Evolutionary conservation across 2,797 vertebrate species (phyloP), one percentile per base, ranked within the genome.

Genomic region (Xiphophorus birchmanni): DNA sequence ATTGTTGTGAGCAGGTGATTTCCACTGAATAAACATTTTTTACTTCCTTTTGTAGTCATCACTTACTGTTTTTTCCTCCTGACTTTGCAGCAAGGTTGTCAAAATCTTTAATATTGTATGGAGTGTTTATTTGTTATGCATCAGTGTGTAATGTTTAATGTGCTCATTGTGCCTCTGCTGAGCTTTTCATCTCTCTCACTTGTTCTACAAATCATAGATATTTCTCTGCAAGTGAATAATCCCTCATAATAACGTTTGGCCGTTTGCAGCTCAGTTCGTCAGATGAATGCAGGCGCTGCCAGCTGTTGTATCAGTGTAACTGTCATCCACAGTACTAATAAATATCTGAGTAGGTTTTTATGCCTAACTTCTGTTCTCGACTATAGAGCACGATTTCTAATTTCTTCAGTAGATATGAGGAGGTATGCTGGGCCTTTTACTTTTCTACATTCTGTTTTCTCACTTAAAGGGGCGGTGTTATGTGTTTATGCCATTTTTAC

Each of bases 81-180:
- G 37, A 26, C 77, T 26, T 52, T 29, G 23, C 56, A 80, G 60
- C 56, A 45, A 37, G 45, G n/a, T 75, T 69, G 75, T 67, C 74
- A 75, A 29, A 80, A 80, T 80, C 80, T 52, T 84, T 48, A 72
- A 72, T 72, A 77, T 26, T 40, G 60, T 50, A 65, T 77, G 67
- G 79, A 81, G 65, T 73, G n/a, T 86, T 84, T 84, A 63, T 82
- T 83, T 84, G 45, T 50, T 72, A 54, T 21, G 65, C 75, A 56
- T 78, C 26, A 12, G 11, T 47, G 69, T 72, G 42, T 72, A 17
- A 71, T 73, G 73, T 84, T 80, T 76, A 69, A 79, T 78, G 73
- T 50, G 56, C 58, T 84, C 77, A 72, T 50, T 80, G 74, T n/a
- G 42, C 47, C 76, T 82, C 48, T 26, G 11, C 23, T 29, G 17